Percentiles rank a stretch among this genome's conserved stretches.
These are phyloP conservation scores for Melanerpes formicivorus DNA, from an alignment of 2,113 vertebrate genomes.

Conservation along the genomic window DNA sequence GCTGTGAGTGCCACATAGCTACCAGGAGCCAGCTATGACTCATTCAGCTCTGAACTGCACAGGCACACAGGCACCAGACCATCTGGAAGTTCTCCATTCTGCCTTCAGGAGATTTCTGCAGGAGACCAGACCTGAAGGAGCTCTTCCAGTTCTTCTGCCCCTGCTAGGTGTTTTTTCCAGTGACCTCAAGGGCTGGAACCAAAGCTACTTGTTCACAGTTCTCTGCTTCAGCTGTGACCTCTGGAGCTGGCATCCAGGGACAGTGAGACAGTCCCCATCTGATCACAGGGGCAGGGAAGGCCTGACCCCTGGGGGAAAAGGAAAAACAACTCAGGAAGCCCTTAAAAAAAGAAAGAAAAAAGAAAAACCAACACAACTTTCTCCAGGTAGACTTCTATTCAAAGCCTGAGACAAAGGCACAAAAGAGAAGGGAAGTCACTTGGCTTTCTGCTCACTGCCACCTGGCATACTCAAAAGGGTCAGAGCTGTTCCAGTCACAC, in stretches of 20 bases:
- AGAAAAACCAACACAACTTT: slow-evolving; percentile 58
- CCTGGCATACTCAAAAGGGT: neutral
- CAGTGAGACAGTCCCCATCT: neutral
- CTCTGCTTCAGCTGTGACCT: neutral
- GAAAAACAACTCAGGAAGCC: slow-evolving; percentile 60
- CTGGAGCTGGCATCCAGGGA: neutral
- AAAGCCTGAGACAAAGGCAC: slow-evolving; percentile 72
- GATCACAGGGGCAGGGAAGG: neutral
- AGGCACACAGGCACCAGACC: neutral
- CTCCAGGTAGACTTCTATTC: slow-evolving; percentile 67
- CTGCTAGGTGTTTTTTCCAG: neutral
- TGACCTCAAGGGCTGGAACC: neutral
- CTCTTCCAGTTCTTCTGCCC: slow-evolving; percentile 5
- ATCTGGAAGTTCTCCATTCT: slow-evolving; percentile 18
- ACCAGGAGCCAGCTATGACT: neutral
- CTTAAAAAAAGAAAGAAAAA: slow-evolving; percentile 49
- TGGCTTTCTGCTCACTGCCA: slow-evolving; percentile 38
- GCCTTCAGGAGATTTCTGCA: neutral
- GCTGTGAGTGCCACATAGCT: neutral
- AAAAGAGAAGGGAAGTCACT: slow-evolving; percentile 46
- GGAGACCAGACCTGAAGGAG: slow-evolving; percentile 5
- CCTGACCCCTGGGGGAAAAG: neutral
- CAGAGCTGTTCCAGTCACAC: neutral
- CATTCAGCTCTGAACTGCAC: neutral
- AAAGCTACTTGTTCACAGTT: neutral